phyloP scores from a whole-genome alignment of 2,113 vertebrate genomes.

The Polypterus bichir region DNA sequence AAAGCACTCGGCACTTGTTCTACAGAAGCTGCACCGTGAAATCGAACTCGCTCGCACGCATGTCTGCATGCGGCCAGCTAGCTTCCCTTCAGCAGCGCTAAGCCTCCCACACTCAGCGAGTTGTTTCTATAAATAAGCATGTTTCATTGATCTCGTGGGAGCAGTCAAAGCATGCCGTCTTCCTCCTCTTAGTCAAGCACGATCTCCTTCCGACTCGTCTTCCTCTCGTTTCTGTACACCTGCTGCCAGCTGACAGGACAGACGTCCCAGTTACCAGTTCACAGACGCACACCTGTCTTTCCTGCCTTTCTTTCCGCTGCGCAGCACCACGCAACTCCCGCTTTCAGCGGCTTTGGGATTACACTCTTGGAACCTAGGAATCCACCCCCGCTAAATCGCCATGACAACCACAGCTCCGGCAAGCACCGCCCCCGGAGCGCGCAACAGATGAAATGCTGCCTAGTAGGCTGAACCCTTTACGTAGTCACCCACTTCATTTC shows the following conservation, averaged over 20 bases:
- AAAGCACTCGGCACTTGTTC: no score
- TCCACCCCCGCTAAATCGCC: slow-evolving; percentile 60
- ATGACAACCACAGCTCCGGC: slow-evolving; percentile 76
- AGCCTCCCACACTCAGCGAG: no score
- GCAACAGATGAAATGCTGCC: slow-evolving; percentile 52
- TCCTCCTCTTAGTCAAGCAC: no score
- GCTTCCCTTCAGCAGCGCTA: no score
- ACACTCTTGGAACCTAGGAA: slow-evolving; percentile 24
- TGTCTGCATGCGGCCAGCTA: no score
- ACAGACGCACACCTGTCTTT: slow-evolving; percentile 34
- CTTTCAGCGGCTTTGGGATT: slow-evolving; percentile 29
- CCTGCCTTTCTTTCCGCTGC: slow-evolving; percentile 11
- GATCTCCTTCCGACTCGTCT: no score
- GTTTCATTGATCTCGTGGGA: no score
- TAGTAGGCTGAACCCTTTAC: slow-evolving; percentile 26
- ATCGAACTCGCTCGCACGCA: no score
- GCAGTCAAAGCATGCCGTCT: no score
- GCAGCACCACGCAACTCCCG: slow-evolving; percentile 21
- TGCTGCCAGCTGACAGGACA: slow-evolving; percentile 30
- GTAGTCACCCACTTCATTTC: no score
- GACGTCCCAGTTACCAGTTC: slow-evolving; percentile 25
- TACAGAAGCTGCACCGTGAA: no score
- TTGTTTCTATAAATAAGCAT: no score
- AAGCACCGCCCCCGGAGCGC: slow-evolving; percentile 56
- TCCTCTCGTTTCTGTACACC: not conserved